Percentiles rank a stretch among this genome's conserved stretches.
Evolutionary conservation across 1,140 invertebrate genomes (phyloP).

Genomic region (Macrosteles quadrilineatus): DNA sequence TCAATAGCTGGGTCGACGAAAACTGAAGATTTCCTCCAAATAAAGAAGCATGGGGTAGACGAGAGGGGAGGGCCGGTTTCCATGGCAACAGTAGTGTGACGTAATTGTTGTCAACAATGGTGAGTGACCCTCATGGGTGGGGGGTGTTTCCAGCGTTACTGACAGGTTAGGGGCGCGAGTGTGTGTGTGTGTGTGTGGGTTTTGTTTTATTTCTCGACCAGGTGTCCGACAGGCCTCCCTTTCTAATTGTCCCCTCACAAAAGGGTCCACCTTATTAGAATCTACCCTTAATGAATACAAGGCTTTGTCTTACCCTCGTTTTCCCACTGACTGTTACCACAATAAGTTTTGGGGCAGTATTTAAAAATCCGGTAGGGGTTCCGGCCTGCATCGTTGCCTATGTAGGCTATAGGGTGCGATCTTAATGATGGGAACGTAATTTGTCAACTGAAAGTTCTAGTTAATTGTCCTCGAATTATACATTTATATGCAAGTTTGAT

Average conservation of each 20-base stretch:
- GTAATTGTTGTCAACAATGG: not conserved
- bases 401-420: too few species aligned
- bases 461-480: too few species aligned
- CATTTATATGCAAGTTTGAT: too few species aligned
- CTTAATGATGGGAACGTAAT: too few species aligned
- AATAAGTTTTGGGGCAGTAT: not conserved
- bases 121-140: too few species aligned
- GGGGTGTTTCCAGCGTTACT: too few species aligned
- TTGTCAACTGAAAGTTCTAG: too few species aligned
- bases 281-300: constrained; percentile 12
- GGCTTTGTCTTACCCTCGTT: not conserved
- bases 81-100: constrained; percentile 5
- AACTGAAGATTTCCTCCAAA: constrained; percentile 16
- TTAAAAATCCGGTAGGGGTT: too few species aligned
- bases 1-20: constrained; percentile 12
- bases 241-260: constrained; percentile 4
- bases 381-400: too few species aligned
- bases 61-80: not conserved
- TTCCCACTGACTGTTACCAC: constrained; percentile 1
- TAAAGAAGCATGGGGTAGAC: too few species aligned
- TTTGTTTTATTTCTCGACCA: not conserved
- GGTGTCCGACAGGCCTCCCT: not conserved
- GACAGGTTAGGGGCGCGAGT: not conserved
- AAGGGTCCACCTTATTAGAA: constrained; percentile 16
- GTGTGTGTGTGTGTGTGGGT: not conserved